Percentiles rank a stretch among this genome's conserved stretches.
These are phyloP conservation scores for Sisyra nigra DNA, from an alignment of 2,888 invertebrate species.

Conservation along the genomic window DNA sequence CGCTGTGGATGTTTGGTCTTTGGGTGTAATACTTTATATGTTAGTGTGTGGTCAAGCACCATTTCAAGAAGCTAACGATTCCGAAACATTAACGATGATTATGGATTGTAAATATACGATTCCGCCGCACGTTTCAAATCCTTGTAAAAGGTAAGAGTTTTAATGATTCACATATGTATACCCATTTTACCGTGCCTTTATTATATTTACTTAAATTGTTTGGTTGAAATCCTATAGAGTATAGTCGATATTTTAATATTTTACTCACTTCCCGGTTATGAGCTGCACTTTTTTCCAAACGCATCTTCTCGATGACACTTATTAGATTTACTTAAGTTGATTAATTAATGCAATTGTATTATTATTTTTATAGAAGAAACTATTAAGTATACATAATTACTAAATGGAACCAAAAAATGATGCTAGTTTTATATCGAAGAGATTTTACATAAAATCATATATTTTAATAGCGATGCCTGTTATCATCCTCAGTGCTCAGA, in stretches of 20 bases:
- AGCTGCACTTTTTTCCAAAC: no score
- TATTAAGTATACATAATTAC: no score
- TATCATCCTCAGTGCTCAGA: no score
- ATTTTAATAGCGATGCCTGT: no score
- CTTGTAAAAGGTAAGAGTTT: slow-evolving; percentile 58
- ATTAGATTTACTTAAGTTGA: no score
- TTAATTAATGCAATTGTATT: no score
- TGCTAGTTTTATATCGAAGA: no score
- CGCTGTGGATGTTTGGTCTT: slow-evolving; percentile 97
- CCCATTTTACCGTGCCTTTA: neutral
- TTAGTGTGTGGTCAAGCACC: slow-evolving; percentile 94
- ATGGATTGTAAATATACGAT: slow-evolving; percentile 98
- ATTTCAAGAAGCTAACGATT: slow-evolving; percentile 98
- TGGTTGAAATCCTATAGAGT: neutral
- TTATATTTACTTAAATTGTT: neutral
- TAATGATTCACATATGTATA: no score
- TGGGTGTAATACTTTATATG: slow-evolving; percentile 98
- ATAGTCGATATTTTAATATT: neutral
- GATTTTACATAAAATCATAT: no score
- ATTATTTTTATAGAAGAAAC: no score
- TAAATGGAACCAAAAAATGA: no score
- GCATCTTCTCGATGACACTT: no score
- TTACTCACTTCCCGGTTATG: neutral
- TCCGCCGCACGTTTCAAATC: slow-evolving; percentile 70
- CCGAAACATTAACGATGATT: slow-evolving; percentile 97